A percentile compares a stretch with the other conserved stretches of the same genome.
These are phyloP conservation scores for Athalia circularis DNA, from an alignment of 2,888 invertebrate species.

Conservation along the genomic window DNA sequence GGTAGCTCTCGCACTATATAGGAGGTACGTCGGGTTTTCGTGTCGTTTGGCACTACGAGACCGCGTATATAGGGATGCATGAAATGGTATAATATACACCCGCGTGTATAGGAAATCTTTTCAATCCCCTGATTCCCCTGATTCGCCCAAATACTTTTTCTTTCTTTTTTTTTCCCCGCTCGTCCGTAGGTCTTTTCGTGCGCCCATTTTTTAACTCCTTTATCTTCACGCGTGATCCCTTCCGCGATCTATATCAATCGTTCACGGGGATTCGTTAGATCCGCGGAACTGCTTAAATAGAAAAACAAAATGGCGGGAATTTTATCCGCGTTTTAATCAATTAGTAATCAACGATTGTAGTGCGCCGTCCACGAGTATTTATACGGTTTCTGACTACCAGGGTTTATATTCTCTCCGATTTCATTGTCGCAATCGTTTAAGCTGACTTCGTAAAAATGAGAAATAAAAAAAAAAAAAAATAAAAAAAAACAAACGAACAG, in stretches of 20 bases:
- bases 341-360: too few relatives aligned
- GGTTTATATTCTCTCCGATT: too few relatives aligned
- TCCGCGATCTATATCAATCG: background rate
- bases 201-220: background rate
- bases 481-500: too few relatives aligned
- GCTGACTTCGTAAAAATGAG: too few relatives aligned
- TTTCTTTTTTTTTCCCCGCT: background rate
- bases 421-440: too few relatives aligned
- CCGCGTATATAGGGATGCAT: background rate
- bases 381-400: too few relatives aligned
- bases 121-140: slow-evolving; percentile 1
- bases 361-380: too few relatives aligned
- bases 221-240: background rate
- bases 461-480: too few relatives aligned
- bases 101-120: slow-evolving; percentile 6
- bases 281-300: too few relatives aligned
- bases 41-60: slow-evolving; percentile 27
- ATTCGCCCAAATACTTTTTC: background rate
- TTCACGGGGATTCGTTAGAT: too few relatives aligned
- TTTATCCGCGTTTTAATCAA: too few relatives aligned
- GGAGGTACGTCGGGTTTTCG: slow-evolving; percentile 15
- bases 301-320: too few relatives aligned
- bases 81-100: background rate
- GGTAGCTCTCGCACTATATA: slow-evolving; percentile 4
- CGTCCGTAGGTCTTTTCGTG: background rate